Base-by-base conservation (phyloP, 2,888 invertebrate genomes). In the Chloroclysta siterata region DNA sequence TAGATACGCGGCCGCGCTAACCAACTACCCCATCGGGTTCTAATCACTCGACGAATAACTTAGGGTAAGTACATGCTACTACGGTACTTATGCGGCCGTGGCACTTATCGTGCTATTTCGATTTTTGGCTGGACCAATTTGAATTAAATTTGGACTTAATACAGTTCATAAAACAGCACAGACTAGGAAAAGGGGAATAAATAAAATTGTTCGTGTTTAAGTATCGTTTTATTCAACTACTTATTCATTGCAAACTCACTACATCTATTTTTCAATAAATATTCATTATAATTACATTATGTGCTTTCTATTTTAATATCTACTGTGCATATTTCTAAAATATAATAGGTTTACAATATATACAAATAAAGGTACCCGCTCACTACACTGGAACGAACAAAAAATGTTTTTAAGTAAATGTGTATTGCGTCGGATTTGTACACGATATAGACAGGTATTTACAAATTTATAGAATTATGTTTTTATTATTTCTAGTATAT, bases 171-270 rank as follows among this genome's bases (percentile, higher is more conserved):
- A n/a, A n/a, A n/a, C n/a, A n/a, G n/a, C n/a, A n/a, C n/a, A n/a
- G n/a, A n/a, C n/a, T n/a, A n/a, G 33, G 2, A 2, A 29, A 1
- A 0, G 14, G 28, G 48, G 14, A 22, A 42, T 11, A 51, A 33
- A 51, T 3, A 55, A 59, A 0, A 5, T 57, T 42, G 36, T 71
- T 66, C 8, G 8, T 10, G 74, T 69, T 68, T 69, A 64, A 71
- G 78, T 76, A 39, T 39, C 11, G 8, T 79, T 80, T 78, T 77
- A 73, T 73, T 73, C 76, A 54, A 74, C 83, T 83, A 84, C 80
- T 75, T 62, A 75, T 74, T 78, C 75, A 80, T 83, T 85, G 85
- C 83, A 84, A 85, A 83, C 82, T 70, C 72, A 58, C 84, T 84
- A 85, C 10, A 36, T 68, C 75, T 79, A 79, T 57, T 42, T 44